Evolutionary conservation across 2,113 vertebrate genomes (phyloP), one percentile per base, ranked within the genome.

Genomic region (Empidonax alnorum): DNA sequence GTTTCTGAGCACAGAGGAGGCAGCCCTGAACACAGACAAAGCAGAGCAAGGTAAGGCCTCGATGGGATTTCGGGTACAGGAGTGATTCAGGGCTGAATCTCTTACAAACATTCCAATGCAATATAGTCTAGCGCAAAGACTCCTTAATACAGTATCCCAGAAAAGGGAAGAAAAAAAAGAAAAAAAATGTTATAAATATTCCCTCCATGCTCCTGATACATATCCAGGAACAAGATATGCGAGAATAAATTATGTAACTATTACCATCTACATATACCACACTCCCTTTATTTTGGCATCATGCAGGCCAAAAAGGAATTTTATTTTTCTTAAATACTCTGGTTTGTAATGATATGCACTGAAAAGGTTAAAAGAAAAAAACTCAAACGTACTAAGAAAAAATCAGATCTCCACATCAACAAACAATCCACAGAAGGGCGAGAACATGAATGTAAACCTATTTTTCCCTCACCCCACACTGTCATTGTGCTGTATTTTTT

Each of bases 241-340:
- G 3, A 89, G 50, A 94, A 78, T 94, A 92, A 97, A 96, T 97
- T 97, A 97, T 81, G 94, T 97, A 97, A 97, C 94, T 90, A 69
- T 62, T 80, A 83, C 76, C 46, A 61, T 56, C 80, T 84, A 73
- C 53, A 75, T 33, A 27, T 14, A 94, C 50, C 58, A 72, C 7
- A 6, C 35, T 71, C 20, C 4, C 49, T 71, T n/a, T 76, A 65
- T 80, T 76, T 82, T 42, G 42, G 94, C 47, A 91, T 66, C 55
- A 71, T 12, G 62, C 6, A 37, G 30, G 10, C 49, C 28, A 27
- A 67, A 75, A 85, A 68, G 84, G 31, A 53, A 87, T 53, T 50
- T 30, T 13, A 8, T 86, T 63, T 69, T 81, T 84, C 89, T 73
- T 52, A 61, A 85, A 93, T 71, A 88, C 10, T 31, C 39, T 89